A percentile compares a stretch with the other conserved stretches of the same genome.
Evolutionary conservation across 1,140 invertebrate genomes (phyloP).

Genomic region (Agrypnia vestita): DNA sequence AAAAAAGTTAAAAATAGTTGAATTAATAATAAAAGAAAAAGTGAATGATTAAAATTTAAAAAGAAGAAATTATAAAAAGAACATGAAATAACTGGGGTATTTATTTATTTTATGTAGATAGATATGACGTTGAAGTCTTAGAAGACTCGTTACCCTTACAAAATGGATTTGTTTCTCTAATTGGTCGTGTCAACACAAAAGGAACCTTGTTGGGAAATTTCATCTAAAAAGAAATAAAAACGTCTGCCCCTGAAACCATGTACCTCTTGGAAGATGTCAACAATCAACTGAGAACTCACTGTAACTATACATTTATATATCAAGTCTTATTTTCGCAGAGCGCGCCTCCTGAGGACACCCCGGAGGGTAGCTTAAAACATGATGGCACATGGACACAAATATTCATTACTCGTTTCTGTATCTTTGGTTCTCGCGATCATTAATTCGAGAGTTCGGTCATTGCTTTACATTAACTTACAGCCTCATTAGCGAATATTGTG

Average conservation of each 20-base stretch:
- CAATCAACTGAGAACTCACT: conserved; percentile 52
- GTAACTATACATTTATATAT: conserved; percentile 59
- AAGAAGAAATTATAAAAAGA: conserved; percentile 41
- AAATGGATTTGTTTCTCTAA: conserved; percentile 55
- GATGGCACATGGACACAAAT: conserved; percentile 61
- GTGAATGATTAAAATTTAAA: not conserved
- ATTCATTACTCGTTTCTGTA: conserved; percentile 58
- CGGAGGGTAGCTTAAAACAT: conserved; percentile 25
- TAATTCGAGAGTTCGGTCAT: conserved; percentile 55
- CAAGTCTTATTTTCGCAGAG: conserved; percentile 58
- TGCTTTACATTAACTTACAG: conserved; percentile 51
- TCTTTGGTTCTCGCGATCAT: conserved; percentile 61
- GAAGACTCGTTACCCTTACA: conserved; percentile 54
- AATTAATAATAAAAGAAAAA: not conserved
- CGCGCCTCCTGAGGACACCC: conserved; percentile 19
- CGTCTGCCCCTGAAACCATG: conserved; percentile 3
- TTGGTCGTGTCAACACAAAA: conserved; percentile 57
- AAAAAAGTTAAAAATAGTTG: conserved; percentile 20
- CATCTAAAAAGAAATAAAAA: conserved; percentile 26
- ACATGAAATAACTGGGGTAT: conserved; percentile 42
- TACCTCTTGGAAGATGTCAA: conserved; percentile 38
- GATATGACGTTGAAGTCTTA: conserved; percentile 57
- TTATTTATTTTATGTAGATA: conserved; percentile 50
- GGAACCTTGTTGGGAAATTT: conserved; percentile 28
- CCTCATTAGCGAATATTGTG: conserved; percentile 56